Evolutionary conservation across 2,888 invertebrate species (phyloP), one percentile per base, ranked within the genome.

Genomic region (Tyria jacobaeae): DNA sequence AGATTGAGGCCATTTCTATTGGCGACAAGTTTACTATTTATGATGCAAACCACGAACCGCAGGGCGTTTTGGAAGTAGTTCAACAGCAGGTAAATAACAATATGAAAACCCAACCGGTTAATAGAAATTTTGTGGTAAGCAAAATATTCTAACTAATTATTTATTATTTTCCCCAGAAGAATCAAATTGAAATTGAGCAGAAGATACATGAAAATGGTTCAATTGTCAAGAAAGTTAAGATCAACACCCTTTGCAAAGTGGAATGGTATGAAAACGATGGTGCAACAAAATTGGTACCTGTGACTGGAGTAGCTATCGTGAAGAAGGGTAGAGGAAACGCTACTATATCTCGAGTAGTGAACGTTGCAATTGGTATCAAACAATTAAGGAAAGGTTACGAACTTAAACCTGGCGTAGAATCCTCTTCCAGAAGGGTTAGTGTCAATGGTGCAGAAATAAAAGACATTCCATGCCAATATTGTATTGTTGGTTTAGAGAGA

Each of bases 21-120:
- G 96, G 96, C 21, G 96, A 96, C 75, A 96, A 96, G 82, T 97
- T 96, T 79, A 96, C 96, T n/a, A 95, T 96, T 60, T 95, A 95
- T 75, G 96, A 96, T 83, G 94, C 95, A 34, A 95, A 95, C 77
- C 95, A 95, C 75, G 95, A 95, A 75, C 94, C 95, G n/a, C 95
- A 96, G 76, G 96, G 96, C 54, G 95, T 94, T 17, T 85, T 96
- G 68, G 96, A 96, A 93, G 94, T 96, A 34, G 91, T 96, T 34
- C 94, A 95, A 74, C 94, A 95, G 75, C 95, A 96, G 95, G 96
- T 96, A 90, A 44, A 15, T 35, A 51, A 24, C 21, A 21, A 35
- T 9, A 24, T n/a, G n/a, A n/a, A 24, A 21, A 31, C 9, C 1
- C 2, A 21, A 51, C 2, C 6, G 14, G 34, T 3, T 3, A 35